Base-by-base conservation (phyloP, 2,113 vertebrate species). In the Acrocephalus kingi region DNA sequence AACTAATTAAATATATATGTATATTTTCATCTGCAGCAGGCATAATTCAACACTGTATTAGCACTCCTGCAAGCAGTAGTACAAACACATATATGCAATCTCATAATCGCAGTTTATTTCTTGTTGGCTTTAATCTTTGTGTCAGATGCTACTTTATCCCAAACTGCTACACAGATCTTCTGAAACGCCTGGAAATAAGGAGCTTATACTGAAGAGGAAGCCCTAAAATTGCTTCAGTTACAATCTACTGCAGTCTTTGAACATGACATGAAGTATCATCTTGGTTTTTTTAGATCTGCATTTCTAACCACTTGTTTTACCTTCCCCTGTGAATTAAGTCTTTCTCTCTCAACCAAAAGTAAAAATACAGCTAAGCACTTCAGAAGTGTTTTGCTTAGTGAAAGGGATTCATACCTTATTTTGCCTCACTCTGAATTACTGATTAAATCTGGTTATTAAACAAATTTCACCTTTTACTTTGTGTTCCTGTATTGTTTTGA, bases 1-100 rank as follows among this genome's bases (percentile, higher is more conserved):
- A 94, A 89, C 66, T 64, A 81, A 95, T 95, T 74, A 97, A 96
- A 97, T 92, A 96, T 90, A 92, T 71, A 87, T 91, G 83, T 62
- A 78, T 84, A 92, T 93, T 95, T 93, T 92, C 45, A 89, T 92
- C 93, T 94, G 84, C 52, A 89, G 86, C 56, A 78, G 56, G 80
- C 94, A 90, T 89, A 95, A 90, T 78, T 84, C 80, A 93, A 28
- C 51, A 55, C 64, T 87, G 69, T 83, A 87, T 68, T 72, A 84
- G 76, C 56, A 78, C 39, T 84, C 68, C 61, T 89, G 45, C 51
- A 88, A 16, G 35, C 48, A 80, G 45, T 10, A 64, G 59, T 37
- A 88, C 37, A 78, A 86, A 88, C 45, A 87, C 37, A 74, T n/a
- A 82, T 15, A 93, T 31, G 56, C 68, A 78, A 89, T 77, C 80